Conservation (phyloP, 2,797 vertebrate genomes). For the Artibeus lituratus region DNA sequence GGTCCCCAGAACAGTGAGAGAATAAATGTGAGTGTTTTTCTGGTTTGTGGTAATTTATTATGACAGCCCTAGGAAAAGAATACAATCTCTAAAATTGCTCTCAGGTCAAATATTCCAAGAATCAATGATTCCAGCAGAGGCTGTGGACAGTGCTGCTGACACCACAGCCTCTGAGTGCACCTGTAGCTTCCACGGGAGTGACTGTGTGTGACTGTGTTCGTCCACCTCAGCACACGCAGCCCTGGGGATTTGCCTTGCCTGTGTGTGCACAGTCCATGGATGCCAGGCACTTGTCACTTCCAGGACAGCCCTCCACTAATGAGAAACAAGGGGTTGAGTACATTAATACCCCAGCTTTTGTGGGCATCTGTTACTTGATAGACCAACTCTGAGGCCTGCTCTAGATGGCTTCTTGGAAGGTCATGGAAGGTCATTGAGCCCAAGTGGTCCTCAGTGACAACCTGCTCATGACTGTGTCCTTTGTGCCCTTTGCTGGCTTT, state of each 20-base stretch:
- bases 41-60: background rate
- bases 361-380: background rate
- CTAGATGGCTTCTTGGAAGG: background rate
- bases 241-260: background rate
- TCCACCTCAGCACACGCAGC: too few species aligned
- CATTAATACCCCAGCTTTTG: background rate
- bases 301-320: background rate
- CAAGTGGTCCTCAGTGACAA: background rate
- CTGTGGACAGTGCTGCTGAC: background rate
- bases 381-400: background rate
- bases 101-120: background rate
- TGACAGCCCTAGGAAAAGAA: background rate
- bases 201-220: rapidly evolving
- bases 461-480: rapidly evolving
- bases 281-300: background rate
- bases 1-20: background rate
- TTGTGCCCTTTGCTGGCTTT: rapidly evolving
- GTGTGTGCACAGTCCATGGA: background rate
- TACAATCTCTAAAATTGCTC: background rate
- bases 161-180: background rate
- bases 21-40: too few species aligned
- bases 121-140: rapidly evolving
- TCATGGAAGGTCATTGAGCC: background rate
- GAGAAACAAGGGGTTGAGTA: background rate
- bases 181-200: background rate